These are phyloP conservation scores for Liopterus haemorrhoidalis DNA, from an alignment of 2,888 invertebrate genomes.

Conservation along the genomic window DNA sequence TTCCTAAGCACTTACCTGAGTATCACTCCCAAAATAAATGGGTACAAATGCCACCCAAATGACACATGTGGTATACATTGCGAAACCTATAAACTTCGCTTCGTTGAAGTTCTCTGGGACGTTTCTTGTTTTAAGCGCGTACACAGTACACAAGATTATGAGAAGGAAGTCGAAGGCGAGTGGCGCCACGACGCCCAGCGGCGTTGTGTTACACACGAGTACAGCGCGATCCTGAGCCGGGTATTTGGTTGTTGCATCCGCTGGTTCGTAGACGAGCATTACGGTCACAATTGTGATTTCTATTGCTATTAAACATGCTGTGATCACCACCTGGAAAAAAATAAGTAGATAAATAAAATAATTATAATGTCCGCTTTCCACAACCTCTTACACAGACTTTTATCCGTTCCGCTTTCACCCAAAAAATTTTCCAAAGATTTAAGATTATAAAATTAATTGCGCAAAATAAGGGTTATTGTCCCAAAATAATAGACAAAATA, in stretches of 20 bases:
- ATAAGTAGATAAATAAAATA: no score
- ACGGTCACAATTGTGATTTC: conserved; percentile 59
- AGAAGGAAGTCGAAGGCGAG: conserved; percentile 66
- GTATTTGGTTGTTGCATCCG: conserved; percentile 52
- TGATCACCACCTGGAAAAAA: conserved; percentile 62
- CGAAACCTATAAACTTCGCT: conserved; percentile 67
- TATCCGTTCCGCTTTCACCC: no score
- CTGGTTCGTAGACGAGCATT: conserved; percentile 56
- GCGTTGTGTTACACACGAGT: conserved; percentile 58
- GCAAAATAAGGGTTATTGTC: no score
- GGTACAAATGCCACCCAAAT: conserved; percentile 75
- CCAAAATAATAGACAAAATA: no score
- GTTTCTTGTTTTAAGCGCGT: conserved; percentile 71
- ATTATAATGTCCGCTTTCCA: no score
- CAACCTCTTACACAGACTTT: no score
- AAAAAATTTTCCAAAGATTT: no score
- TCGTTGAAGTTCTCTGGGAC: conserved; percentile 81
- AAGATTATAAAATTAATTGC: no score
- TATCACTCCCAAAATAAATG: conserved; percentile 66
- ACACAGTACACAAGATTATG: conserved; percentile 66
- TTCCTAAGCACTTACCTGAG: conserved; percentile 52
- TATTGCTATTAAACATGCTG: conserved; percentile 57
- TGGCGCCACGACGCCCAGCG: conserved; percentile 56
- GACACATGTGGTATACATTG: conserved; percentile 73
- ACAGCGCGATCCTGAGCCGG: conserved; percentile 50